phyloP scores from a whole-genome alignment of 2,797 vertebrate genomes.

The Sebastes minor region DNA sequence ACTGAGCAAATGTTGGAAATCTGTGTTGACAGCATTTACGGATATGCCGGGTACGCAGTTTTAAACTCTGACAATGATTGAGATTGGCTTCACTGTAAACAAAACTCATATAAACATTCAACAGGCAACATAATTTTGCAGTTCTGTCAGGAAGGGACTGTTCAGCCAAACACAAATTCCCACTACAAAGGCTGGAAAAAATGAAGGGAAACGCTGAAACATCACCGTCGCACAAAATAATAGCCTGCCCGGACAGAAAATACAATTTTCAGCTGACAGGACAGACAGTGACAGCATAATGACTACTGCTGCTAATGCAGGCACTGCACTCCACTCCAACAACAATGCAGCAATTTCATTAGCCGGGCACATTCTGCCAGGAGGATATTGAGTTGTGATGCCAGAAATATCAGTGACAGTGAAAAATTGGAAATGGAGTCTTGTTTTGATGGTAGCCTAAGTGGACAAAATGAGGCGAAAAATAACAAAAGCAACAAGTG shows the following conservation, averaged over 20 bases:
- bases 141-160: neutral
- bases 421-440: slow-evolving; percentile 34
- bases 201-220: slow-evolving; percentile 17
- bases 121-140: neutral
- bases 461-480: slow-evolving; percentile 29
- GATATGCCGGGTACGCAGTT: neutral
- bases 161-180: slow-evolving; percentile 19
- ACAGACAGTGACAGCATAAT: slow-evolving; percentile 63
- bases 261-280: slow-evolving; percentile 47
- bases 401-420: slow-evolving; percentile 33
- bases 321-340: slow-evolving; percentile 36
- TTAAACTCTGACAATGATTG: slow-evolving; percentile 27
- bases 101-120: slow-evolving; percentile 10
- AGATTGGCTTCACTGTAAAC: slow-evolving; percentile 11
- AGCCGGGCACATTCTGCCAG: slow-evolving; percentile 29
- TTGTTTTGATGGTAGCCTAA: slow-evolving; percentile 30
- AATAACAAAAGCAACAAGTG: slow-evolving; percentile 15
- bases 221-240: slow-evolving; percentile 36
- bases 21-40: neutral
- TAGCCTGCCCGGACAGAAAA: slow-evolving; percentile 39
- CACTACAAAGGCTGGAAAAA: slow-evolving; percentile 19
- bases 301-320: slow-evolving; percentile 52
- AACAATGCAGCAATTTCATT: slow-evolving; percentile 58
- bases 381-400: slow-evolving; percentile 40
- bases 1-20: slow-evolving; percentile 6